phyloP scores from a whole-genome alignment of 2,797 vertebrate species.

The Pristis pectinata region DNA sequence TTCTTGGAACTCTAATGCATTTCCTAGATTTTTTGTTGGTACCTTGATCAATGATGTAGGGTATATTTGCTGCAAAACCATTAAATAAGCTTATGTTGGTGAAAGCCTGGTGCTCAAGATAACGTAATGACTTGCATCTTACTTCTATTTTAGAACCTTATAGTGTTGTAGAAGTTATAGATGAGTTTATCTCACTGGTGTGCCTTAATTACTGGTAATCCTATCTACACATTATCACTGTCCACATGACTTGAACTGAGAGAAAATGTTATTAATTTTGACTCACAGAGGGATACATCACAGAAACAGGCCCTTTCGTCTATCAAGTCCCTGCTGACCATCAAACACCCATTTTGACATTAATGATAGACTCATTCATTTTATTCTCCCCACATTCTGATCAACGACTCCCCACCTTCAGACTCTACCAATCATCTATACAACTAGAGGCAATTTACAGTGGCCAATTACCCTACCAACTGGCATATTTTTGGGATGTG shows the following conservation, averaged over 20 bases:
- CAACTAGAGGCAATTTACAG: too few relatives aligned
- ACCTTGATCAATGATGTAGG: not conserved
- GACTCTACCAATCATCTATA: too few relatives aligned
- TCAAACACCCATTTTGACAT: too few relatives aligned
- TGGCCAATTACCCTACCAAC: too few relatives aligned
- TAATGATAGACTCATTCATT: too few relatives aligned
- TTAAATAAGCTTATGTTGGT: not conserved
- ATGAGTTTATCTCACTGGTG: not conserved
- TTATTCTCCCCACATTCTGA: too few relatives aligned
- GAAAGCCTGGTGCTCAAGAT: not conserved
- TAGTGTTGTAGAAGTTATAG: not conserved
- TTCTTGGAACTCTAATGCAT: not conserved
- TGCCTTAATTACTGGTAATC: not conserved
- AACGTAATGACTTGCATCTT: not conserved
- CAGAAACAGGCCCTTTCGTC: too few relatives aligned
- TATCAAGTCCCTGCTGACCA: too few relatives aligned
- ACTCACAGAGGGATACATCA: too few relatives aligned
- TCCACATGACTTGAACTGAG: not conserved
- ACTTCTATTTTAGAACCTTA: not conserved
- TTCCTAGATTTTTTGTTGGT: not conserved
- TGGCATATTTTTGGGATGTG: too few relatives aligned
- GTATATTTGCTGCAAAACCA: not conserved
- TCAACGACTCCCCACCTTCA: too few relatives aligned
- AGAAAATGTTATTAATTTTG: not conserved
- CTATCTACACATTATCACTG: not conserved